A percentile compares a stretch with the other conserved stretches of the same genome.
Conservation (phyloP, 2,888 invertebrate species). For the Stegophylla sp. region DNA sequence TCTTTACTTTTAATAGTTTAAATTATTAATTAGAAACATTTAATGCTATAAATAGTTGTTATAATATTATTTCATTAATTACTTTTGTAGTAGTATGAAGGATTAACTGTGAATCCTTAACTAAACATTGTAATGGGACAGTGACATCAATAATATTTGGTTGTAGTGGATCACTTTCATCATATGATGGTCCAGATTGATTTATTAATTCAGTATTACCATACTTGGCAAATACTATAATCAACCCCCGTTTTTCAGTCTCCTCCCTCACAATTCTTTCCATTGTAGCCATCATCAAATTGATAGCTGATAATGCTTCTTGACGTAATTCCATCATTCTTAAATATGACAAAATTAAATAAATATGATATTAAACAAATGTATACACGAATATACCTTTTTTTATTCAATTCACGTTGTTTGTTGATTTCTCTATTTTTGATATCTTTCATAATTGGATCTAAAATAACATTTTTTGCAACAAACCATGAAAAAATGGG, state of each 20-base stretch:
- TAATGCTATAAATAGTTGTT: not conserved
- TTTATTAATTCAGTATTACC: constrained; percentile 67
- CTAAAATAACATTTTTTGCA: constrained; percentile 83
- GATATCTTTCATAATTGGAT: constrained; percentile 80
- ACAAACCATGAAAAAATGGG: constrained; percentile 82
- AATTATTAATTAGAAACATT: not conserved
- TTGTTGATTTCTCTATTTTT: constrained; percentile 82
- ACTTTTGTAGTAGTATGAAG: constrained; percentile 88
- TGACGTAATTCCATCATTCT: constrained; percentile 79
- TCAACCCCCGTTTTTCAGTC: constrained; percentile 80
- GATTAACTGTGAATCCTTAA: constrained; percentile 86
- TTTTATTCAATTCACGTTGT: constrained; percentile 80
- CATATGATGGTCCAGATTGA: constrained; percentile 42
- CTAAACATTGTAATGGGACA: constrained; percentile 91
- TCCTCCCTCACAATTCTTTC: constrained; percentile 83
- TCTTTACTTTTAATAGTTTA: too few relatives aligned
- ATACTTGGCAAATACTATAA: constrained; percentile 84
- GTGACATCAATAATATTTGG: constrained; percentile 81
- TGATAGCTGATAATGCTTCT: constrained; percentile 85
- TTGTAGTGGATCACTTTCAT: constrained; percentile 67
- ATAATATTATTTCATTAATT: constrained; percentile 61
- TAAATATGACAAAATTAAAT: constrained; percentile 53
- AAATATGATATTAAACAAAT: not conserved
- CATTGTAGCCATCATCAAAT: constrained; percentile 90
- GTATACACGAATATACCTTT: constrained; percentile 66